Percentiles rank a stretch among this genome's conserved stretches.
Conservation (phyloP, 2,113 vertebrate genomes). For the Lepus timidus region DNA sequence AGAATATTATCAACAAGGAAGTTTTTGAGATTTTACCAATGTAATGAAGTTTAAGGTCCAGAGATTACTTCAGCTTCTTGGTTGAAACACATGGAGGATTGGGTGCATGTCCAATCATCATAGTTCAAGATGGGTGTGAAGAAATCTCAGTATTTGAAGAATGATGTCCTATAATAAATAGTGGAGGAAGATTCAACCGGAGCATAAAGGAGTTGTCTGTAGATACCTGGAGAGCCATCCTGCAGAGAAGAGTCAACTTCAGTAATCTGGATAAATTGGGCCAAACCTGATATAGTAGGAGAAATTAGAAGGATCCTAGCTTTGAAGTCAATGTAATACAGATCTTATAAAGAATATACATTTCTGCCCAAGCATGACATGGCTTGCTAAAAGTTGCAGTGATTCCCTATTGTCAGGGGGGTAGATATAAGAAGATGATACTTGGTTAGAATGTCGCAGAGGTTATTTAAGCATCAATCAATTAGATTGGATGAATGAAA, state of each 20-base stretch:
- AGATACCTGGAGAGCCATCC: background rate
- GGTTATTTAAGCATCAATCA: background rate
- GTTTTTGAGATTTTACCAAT: background rate
- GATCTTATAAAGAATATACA: background rate
- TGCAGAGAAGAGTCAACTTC: background rate
- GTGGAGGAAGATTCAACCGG: background rate
- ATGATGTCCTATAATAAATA: background rate
- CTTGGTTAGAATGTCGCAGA: background rate
- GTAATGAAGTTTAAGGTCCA: background rate
- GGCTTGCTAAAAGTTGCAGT: background rate
- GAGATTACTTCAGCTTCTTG: background rate
- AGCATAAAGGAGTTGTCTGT: background rate
- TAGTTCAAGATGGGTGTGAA: background rate
- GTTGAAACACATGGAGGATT: background rate
- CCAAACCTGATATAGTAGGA: background rate
- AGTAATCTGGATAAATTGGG: background rate
- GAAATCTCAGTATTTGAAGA: background rate
- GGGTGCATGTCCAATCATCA: background rate
- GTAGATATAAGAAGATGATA: background rate
- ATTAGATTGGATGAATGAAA: background rate
- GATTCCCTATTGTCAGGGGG: background rate
- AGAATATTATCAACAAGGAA: background rate
- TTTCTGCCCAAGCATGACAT: background rate
- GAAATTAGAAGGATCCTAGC: background rate
- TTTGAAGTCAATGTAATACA: background rate